Evolutionary conservation across 2,888 invertebrate species (phyloP).

Genomic region (Nymphalis polychloros): DNA sequence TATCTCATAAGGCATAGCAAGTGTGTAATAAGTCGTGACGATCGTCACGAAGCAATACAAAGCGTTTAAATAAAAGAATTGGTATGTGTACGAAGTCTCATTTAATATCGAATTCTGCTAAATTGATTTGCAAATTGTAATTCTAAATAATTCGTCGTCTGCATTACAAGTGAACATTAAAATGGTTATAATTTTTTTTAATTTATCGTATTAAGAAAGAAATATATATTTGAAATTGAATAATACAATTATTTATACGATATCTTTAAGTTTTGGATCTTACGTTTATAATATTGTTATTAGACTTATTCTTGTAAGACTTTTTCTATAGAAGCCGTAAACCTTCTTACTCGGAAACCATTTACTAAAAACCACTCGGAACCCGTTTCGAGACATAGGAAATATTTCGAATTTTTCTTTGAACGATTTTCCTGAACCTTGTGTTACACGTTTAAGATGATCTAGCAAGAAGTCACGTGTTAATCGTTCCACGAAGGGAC

Average conservation of each 20-base stretch:
- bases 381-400: conserved; percentile 20
- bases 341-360: conserved; percentile 22
- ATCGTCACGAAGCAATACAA: conserved; percentile 45
- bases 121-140: conserved; percentile 35
- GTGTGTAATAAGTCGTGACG: conserved; percentile 50
- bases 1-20: conserved; percentile 23
- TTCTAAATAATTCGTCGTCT: conserved; percentile 22
- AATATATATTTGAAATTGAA: not conserved
- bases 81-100: conserved; percentile 32
- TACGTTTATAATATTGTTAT: not conserved
- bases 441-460: conserved; percentile 22
- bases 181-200: not conserved
- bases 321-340: conserved; percentile 20
- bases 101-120: conserved; percentile 34
- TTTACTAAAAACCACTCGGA: conserved; percentile 27
- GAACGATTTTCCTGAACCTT: conserved; percentile 37
- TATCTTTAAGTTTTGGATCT: not conserved
- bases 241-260: too few relatives aligned
- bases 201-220: not conserved
- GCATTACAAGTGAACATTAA: conserved; percentile 7
- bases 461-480: conserved; percentile 28
- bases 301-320: conserved; percentile 12
- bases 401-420: conserved; percentile 30
- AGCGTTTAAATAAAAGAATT: conserved; percentile 30
- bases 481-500: conserved; percentile 57